These are phyloP conservation scores for Alosa sapidissima DNA, from an alignment of 2,797 vertebrate species.

Conservation along the genomic window DNA sequence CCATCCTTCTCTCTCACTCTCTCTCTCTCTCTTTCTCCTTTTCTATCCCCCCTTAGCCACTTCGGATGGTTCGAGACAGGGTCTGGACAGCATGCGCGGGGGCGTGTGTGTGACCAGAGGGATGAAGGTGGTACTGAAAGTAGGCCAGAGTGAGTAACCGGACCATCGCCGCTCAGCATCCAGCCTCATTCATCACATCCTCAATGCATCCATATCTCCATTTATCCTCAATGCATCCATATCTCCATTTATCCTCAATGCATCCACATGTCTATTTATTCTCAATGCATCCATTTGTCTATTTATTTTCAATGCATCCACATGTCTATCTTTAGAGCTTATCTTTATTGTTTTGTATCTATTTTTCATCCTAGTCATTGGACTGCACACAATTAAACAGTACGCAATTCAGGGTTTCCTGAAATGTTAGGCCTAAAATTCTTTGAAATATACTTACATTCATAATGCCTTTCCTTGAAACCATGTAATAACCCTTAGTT, in stretches of 20 bases:
- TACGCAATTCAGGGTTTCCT: not conserved
- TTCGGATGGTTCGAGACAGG: slow-evolving; percentile 75
- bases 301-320: not conserved
- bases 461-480: not conserved
- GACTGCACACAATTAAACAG: not conserved
- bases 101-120: slow-evolving; percentile 76
- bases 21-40: not conserved
- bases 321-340: not conserved
- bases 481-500: not conserved
- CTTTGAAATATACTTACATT: not conserved
- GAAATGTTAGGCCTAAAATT: not conserved
- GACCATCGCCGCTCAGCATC: slow-evolving; percentile 2
- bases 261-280: not conserved
- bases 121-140: slow-evolving; percentile 80
- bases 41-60: slow-evolving; percentile 64
- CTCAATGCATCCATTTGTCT: not conserved
- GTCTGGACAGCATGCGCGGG: slow-evolving; percentile 75
- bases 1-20: not conserved
- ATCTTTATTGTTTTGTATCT: not conserved
- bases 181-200: not conserved
- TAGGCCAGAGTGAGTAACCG: slow-evolving; percentile 77
- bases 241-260: not conserved
- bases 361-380: not conserved
- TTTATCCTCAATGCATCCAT: not conserved
- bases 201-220: not conserved